Base-by-base conservation (phyloP, 1,140 invertebrate genomes). In the Ostrea edulis region DNA sequence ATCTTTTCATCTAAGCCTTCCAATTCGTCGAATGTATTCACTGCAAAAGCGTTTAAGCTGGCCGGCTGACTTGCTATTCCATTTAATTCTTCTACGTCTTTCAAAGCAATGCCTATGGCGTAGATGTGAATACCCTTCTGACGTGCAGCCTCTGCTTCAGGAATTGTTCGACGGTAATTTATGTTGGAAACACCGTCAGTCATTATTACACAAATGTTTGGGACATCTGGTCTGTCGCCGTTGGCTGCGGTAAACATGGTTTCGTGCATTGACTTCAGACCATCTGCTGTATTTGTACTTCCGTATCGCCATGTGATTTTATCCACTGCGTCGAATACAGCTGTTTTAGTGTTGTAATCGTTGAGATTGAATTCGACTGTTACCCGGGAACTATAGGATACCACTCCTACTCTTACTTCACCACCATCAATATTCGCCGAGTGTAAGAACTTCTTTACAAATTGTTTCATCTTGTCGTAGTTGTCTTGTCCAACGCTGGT, bases 181-280 rank as follows among this genome's bases (percentile, higher is more conserved):
- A 91, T 90, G 82, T 92, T 92, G 14, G 91, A 92, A 7, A 92
- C 87, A 54, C 92, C 92, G 85, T 93, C 92, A 54, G 92, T 93
- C 12, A 93, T 77, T 12, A 93, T 84, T 7, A 92, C 87, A n/a
- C 55, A 83, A n/a, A 92, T 90, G 82, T 93, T 91, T 22, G 58
- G 51, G 20, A 90, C 90, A 85, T 85, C 81, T 12, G 87, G 84
- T 53, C 91, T 83, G 22, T 92, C 91, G n/a, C 89, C 90, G 52
- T 82, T 89, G 11, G 44, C 0, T 77, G n/a, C 53, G 2, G 68
- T 84, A 58, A 91, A 90, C 84, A 89, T 87, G 14, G 89, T 22
- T 58, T 82, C 86, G 17, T 87, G 86, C 89, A 90, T 89, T 25
- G 71, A 86, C n/a, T 85, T 53, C 0, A 92, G 83, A 44, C 82